These are phyloP conservation scores for Actinernus sp. DNA, from an alignment of 92 coral and sea anemone genomes.

Conservation along the genomic window DNA sequence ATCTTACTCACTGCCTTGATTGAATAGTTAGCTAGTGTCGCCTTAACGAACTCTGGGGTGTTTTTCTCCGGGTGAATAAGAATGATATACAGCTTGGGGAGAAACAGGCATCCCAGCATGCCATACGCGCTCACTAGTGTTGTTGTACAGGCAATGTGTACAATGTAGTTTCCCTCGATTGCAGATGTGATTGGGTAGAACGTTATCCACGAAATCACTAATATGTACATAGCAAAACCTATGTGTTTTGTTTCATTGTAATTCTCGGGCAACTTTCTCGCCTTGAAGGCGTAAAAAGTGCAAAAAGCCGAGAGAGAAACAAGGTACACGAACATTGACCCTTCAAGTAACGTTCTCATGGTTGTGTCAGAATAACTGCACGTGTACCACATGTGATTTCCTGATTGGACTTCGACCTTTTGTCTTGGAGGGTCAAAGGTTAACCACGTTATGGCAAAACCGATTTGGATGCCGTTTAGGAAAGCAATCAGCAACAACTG, in stretches of 20 bases:
- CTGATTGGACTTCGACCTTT: slow-evolving; percentile 1
- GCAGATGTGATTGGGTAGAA: slow-evolving; percentile 41
- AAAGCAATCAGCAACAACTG: not conserved
- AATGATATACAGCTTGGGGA: slow-evolving; percentile 54
- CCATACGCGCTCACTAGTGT: slow-evolving; percentile 57
- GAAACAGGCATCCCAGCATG: slow-evolving; percentile 51
- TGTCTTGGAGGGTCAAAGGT: slow-evolving; percentile 10
- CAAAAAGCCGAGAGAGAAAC: slow-evolving; percentile 25
- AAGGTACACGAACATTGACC: slow-evolving; percentile 7
- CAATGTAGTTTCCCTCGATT: slow-evolving; percentile 24
- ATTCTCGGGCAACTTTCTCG: slow-evolving; percentile 58
- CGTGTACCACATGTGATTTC: slow-evolving; percentile 12
- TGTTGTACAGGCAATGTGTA: slow-evolving; percentile 34
- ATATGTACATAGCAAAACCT: slow-evolving; percentile 60
- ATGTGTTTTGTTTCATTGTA: slow-evolving; percentile 64
- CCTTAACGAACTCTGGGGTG: slow-evolving; percentile 56
- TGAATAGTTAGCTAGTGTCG: slow-evolving; percentile 42
- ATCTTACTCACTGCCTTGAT: not conserved
- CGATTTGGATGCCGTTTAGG: slow-evolving; percentile 5
- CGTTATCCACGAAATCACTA: slow-evolving; percentile 30
- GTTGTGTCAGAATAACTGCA: slow-evolving; percentile 2
- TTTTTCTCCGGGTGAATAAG: slow-evolving; percentile 68
- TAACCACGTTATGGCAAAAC: not conserved
- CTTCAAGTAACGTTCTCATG: not conserved
- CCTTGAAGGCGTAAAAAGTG: slow-evolving; percentile 64